Evolutionary conservation across 2,888 invertebrate genomes (phyloP).

Genomic region (Synanthedon vespiformis): DNA sequence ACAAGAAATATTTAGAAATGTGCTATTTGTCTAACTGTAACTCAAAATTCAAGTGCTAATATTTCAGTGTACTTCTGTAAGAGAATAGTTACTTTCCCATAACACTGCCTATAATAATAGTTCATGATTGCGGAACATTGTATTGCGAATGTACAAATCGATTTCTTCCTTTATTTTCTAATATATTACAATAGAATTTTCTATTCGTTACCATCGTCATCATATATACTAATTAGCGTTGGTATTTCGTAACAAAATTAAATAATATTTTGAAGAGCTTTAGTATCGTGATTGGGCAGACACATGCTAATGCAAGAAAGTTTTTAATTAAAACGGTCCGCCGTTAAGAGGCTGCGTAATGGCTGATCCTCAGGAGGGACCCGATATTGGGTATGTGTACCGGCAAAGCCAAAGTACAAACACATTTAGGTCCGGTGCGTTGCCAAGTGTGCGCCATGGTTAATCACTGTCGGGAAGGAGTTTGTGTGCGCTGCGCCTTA

Average conservation of each 20-base stretch:
- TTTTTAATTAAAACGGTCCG: conserved; percentile 69
- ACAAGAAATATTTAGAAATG: too few relatives aligned
- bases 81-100: too few relatives aligned
- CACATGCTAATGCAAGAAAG: conserved; percentile 67
- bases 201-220: too few relatives aligned
- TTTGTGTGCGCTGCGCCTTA: conserved; percentile 45
- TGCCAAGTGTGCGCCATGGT: conserved; percentile 46
- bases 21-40: too few relatives aligned
- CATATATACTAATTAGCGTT: conserved; percentile 3
- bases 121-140: too few relatives aligned
- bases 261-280: conserved; percentile 62
- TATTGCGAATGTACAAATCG: too few relatives aligned
- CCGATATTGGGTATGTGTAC: conserved; percentile 58
- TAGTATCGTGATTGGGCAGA: conserved; percentile 51
- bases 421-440: conserved; percentile 64
- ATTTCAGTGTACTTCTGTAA: too few relatives aligned
- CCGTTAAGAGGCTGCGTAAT: conserved; percentile 68
- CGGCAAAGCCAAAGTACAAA: conserved; percentile 61
- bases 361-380: conserved; percentile 63
- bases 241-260: conserved; percentile 31
- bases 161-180: too few relatives aligned
- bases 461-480: conserved; percentile 52
- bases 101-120: too few relatives aligned
- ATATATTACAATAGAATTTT: too few relatives aligned
- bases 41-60: too few relatives aligned